Evolutionary conservation across 37 sponge, comb jelly and placozoan genomes (phyloP), one percentile per base, ranked within the genome.

Genomic region (Eunapius fragilis): DNA sequence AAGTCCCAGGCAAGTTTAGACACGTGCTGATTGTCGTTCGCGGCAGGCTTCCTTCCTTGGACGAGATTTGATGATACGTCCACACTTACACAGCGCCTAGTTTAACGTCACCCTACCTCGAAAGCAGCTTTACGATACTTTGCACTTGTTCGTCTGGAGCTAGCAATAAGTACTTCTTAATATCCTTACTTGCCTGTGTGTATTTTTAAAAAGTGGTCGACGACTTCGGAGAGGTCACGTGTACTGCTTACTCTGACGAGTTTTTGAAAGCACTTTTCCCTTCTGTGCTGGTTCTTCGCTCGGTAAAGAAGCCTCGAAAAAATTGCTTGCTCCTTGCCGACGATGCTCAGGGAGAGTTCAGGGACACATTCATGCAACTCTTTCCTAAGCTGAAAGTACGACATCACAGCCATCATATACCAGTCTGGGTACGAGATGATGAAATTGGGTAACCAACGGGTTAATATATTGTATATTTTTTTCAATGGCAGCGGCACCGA

Each of bases 181-280:
- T n/a, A 13, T 87, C 69, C 35, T 83, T 79, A 41, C 34, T 72
- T 2, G 78, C 79, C 84, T 84, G 49, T 76, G 36, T n/a, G n/a
- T n/a, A n/a, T n/a, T n/a, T n/a, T n/a, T n/a, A 5, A 74, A 28
- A 76, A 28, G 25, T 10, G 2, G 2, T 14, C 23, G 36, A 32
- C 31, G 26, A 25, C 31, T 33, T 22, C 26, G 24, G 38, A 7
- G 38, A 22, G 37, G 14, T 22, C 19, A 35, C 31, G 25, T 23
- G 25, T 3, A 68, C 25, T 45, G 9, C 69, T 73, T 82, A 91
- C 95, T 84, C 84, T 80, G 69, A 17, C 36, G 7, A 94, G 45
- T 75, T 81, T 94, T 68, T 94, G 95, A 49, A 87, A 94, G 49
- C 70, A 34, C 58, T 80, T 85, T 30, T 94, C 95, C 37, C 89